A percentile compares a stretch with the other conserved stretches of the same genome.
phyloP scores from a whole-genome alignment of 2,797 vertebrate species.

The Alauda arvensis region DNA sequence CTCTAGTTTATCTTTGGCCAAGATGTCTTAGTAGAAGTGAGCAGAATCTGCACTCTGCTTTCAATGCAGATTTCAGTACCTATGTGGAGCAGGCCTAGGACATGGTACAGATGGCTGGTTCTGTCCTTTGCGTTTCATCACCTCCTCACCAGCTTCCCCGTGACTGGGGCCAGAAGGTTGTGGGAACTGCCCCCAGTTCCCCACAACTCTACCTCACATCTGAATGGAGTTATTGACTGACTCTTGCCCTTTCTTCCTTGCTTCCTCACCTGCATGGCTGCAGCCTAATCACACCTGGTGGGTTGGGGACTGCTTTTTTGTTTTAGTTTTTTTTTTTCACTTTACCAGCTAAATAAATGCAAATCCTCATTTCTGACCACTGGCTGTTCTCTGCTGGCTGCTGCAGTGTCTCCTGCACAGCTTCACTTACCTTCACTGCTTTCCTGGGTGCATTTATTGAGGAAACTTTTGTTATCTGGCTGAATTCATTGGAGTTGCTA shows the following conservation, averaged over 20 bases:
- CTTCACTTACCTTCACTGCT: not conserved
- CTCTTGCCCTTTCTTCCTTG: not conserved
- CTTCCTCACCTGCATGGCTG: not conserved
- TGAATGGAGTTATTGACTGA: not conserved
- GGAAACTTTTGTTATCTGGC: not conserved
- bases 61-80: not conserved
- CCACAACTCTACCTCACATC: not conserved
- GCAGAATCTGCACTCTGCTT: not conserved
- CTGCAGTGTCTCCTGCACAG: not conserved
- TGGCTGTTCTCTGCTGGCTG: not conserved
- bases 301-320: not conserved
- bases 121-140: not conserved
- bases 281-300: not conserved
- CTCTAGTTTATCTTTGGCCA: not conserved
- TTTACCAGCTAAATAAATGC: not conserved
- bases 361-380: not conserved
- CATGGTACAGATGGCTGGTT: not conserved
- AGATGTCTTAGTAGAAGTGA: not conserved
- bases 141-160: not conserved
- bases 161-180: not conserved
- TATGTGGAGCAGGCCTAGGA: not conserved
- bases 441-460: not conserved
- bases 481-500: not conserved
- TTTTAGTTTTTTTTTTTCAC: not conserved
- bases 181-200: not conserved